phyloP scores from a whole-genome alignment of 2,888 invertebrate genomes.

The Onchidella celtica region DNA sequence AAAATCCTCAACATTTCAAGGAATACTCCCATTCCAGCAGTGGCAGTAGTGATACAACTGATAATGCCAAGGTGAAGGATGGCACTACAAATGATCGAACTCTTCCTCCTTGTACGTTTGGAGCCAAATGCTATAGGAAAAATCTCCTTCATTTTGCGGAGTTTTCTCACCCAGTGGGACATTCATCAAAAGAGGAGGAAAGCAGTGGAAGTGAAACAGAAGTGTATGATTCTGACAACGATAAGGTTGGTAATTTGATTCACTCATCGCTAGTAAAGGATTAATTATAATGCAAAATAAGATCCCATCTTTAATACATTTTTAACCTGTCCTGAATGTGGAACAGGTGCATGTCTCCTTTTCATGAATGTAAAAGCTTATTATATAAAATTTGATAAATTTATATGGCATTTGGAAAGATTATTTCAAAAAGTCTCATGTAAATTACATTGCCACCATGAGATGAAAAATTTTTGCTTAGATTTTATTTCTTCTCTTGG shows the following conservation, averaged over 20 bases:
- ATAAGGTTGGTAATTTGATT: conserved; percentile 36
- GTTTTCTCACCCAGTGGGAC: conserved; percentile 67
- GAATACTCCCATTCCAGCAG: conserved; percentile 62
- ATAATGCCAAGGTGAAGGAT: background rate
- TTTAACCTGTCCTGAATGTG: no score
- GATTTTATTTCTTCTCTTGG: no score
- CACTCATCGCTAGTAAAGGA: no score
- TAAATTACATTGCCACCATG: no score
- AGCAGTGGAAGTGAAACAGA: conserved; percentile 69
- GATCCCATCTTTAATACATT: no score
- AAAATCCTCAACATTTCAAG: conserved; percentile 71
- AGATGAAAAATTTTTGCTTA: no score
- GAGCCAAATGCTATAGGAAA: conserved; percentile 72
- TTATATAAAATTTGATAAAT: no score
- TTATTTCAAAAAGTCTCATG: no score
- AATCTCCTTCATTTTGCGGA: conserved; percentile 75
- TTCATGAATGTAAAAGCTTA: no score
- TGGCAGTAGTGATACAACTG: background rate
- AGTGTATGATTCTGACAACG: conserved; percentile 64
- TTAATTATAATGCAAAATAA: no score
- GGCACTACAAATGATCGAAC: background rate
- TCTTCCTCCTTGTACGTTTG: conserved; percentile 71
- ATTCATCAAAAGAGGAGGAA: conserved; percentile 47
- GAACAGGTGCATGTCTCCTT: no score
- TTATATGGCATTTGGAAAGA: no score